Percentiles rank a stretch among this genome's conserved stretches.
phyloP scores from a whole-genome alignment of 2,113 vertebrate species.

The Psilopsiagon aymara region DNA sequence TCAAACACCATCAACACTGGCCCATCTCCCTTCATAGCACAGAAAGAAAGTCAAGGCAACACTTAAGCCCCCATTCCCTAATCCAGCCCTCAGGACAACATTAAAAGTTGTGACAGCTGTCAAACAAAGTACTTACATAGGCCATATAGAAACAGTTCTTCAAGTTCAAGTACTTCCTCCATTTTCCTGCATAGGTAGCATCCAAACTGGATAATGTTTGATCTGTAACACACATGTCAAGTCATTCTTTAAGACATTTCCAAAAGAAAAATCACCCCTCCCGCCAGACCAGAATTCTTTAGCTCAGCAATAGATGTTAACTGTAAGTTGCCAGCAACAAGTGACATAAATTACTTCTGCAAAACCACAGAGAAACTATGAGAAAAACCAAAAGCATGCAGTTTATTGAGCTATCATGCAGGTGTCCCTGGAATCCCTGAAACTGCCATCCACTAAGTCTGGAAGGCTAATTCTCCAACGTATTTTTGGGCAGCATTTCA shows the following conservation, averaged over 20 bases:
- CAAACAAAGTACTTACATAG: conserved; percentile 83
- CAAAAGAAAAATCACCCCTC: not conserved
- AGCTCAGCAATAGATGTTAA: not conserved
- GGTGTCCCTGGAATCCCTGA: not conserved
- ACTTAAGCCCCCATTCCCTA: not conserved
- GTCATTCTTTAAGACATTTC: not conserved
- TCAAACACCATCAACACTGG: not conserved
- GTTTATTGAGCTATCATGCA: not conserved
- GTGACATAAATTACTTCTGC: not conserved
- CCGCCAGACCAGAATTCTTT: not conserved
- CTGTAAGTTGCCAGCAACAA: not conserved
- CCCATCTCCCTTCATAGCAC: not conserved
- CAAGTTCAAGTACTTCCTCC: conserved; percentile 96
- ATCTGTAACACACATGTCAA: conserved; percentile 76
- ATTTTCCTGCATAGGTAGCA: conserved; percentile 89
- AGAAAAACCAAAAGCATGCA: not conserved
- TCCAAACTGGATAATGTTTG: conserved; percentile 93
- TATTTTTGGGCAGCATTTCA: not conserved
- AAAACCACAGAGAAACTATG: not conserved
- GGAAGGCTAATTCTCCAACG: not conserved
- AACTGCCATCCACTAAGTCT: not conserved
- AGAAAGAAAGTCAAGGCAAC: not conserved
- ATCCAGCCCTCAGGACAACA: not conserved
- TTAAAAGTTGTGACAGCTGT: not conserved
- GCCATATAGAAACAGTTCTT: conserved; percentile 97